A percentile compares a stretch with the other conserved stretches of the same genome.
Evolutionary conservation across 2,888 invertebrate genomes (phyloP).

Genomic region (Drosophila neutralis): DNA sequence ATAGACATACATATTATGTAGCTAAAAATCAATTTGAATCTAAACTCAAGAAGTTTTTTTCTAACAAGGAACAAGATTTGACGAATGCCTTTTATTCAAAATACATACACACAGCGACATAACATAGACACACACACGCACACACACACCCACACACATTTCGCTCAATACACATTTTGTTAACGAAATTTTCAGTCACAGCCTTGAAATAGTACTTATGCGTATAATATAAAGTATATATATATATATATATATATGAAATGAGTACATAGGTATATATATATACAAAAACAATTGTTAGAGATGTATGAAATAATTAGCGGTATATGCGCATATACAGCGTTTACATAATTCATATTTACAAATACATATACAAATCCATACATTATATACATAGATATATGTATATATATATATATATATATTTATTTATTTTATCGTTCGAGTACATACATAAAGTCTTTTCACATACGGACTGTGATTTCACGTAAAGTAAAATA

Average conservation of each 20-base stretch:
- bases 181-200: conserved; percentile 49
- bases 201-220: conserved; percentile 58
- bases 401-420: conserved; percentile 24
- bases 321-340: conserved; percentile 23
- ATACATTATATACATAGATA: conserved; percentile 19
- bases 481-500: conserved; percentile 83
- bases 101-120: conserved; percentile 13
- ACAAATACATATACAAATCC: conserved; percentile 36
- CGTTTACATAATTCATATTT: conserved; percentile 37
- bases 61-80: conserved; percentile 45
- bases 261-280: conserved; percentile 29
- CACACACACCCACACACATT: conserved; percentile 2
- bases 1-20: conserved; percentile 70
- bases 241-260: conserved; percentile 20
- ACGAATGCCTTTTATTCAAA: conserved; percentile 72
- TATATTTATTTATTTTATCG: conserved; percentile 54
- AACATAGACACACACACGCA: conserved; percentile 12
- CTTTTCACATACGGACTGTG: conserved; percentile 85
- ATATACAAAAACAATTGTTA: conserved; percentile 29
- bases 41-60: conserved; percentile 53
- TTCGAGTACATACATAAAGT: conserved; percentile 80
- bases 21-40: conserved; percentile 59
- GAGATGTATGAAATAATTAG: conserved; percentile 17
- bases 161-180: conserved; percentile 47
- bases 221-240: conserved; percentile 29